A percentile compares a stretch with the other conserved stretches of the same genome.
phyloP scores from a whole-genome alignment of 2,888 invertebrate genomes.

The Isoperla grammatica region DNA sequence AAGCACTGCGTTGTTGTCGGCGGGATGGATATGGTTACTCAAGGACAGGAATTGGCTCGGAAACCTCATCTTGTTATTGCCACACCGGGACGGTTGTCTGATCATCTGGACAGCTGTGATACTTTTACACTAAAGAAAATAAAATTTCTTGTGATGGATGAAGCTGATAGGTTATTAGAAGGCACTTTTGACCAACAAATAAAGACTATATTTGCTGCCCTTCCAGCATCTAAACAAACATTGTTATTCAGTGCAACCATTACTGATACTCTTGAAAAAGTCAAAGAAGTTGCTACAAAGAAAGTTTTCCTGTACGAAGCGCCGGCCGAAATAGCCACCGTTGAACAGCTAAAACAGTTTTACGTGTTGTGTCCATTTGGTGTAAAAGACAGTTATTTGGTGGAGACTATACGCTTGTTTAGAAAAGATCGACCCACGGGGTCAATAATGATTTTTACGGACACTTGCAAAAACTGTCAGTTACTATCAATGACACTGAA shows the following conservation, averaged over 20 bases:
- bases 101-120: constrained; percentile 83
- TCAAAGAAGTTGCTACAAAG: constrained; percentile 55
- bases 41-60: constrained; percentile 74
- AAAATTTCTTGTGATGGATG: constrained; percentile 88
- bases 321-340: constrained; percentile 69
- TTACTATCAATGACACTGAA: constrained; percentile 82
- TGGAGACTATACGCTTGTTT: constrained; percentile 74
- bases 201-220: constrained; percentile 65
- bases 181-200: constrained; percentile 78
- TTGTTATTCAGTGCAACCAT: constrained; percentile 94
- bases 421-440: constrained; percentile 64
- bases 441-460: constrained; percentile 90
- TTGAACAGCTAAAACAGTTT: constrained; percentile 81
- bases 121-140: constrained; percentile 74
- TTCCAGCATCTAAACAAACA: constrained; percentile 78
- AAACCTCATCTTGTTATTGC: constrained; percentile 93
- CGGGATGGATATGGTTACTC: constrained; percentile 86
- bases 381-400: constrained; percentile 87
- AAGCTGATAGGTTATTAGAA: constrained; percentile 84
- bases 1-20: constrained; percentile 88
- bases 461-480: constrained; percentile 93
- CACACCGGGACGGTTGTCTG: constrained; percentile 88
- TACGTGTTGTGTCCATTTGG: constrained; percentile 89
- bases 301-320: constrained; percentile 60
- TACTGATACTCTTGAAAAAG: constrained; percentile 71